phyloP scores from a whole-genome alignment of 1,140 invertebrate species.

The Spodoptera frugiperda region DNA sequence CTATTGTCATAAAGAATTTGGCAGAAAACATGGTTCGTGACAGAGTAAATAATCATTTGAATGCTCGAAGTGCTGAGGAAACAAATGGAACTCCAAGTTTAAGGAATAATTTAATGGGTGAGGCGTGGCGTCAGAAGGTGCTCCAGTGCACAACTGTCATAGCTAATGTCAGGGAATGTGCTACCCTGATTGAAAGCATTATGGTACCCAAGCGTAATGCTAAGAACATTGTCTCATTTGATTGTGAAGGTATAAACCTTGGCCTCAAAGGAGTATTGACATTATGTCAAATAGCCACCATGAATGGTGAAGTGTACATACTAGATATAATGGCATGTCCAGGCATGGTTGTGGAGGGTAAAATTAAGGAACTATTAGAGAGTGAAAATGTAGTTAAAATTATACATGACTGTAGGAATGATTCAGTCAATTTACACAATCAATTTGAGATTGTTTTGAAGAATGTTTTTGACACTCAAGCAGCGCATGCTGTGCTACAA shows the following conservation, averaged over 20 bases:
- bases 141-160: conserved; percentile 93
- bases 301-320: conserved; percentile 92
- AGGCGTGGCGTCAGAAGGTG: conserved; percentile 93
- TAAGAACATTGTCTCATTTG: conserved; percentile 90
- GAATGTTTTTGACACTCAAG: conserved; percentile 98
- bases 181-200: conserved; percentile 92
- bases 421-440: conserved; percentile 95
- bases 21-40: conserved; percentile 96
- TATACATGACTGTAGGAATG: conserved; percentile 97
- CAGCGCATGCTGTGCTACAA: conserved; percentile 96
- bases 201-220: conserved; percentile 87
- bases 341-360: conserved; percentile 91
- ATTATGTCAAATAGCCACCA: conserved; percentile 94
- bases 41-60: conserved; percentile 86
- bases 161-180: conserved; percentile 91
- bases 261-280: conserved; percentile 94
- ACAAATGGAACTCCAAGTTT: conserved; percentile 74
- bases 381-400: conserved; percentile 95
- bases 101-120: conserved; percentile 87
- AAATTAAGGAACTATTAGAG: conserved; percentile 93
- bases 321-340: conserved; percentile 97
- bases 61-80: conserved; percentile 73
- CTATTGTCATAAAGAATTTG: conserved; percentile 94
- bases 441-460: conserved; percentile 95
- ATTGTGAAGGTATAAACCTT: conserved; percentile 97